Evolutionary conservation across 2,888 invertebrate genomes (phyloP).

Genomic region (Ichneumoninae sp.): DNA sequence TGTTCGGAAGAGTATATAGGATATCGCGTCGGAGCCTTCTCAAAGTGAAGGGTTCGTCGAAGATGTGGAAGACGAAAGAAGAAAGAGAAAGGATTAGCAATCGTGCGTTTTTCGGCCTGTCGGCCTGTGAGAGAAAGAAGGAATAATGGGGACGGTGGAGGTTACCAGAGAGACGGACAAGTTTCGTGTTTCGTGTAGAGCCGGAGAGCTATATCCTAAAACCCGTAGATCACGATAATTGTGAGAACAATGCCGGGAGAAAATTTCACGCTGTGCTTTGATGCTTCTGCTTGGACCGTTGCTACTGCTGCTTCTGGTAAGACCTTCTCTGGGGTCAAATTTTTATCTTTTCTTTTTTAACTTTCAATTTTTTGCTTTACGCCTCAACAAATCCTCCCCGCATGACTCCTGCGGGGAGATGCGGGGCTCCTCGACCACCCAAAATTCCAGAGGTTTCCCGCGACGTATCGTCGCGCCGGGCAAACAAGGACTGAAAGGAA

Average conservation of each 20-base stretch:
- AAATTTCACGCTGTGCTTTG: constrained; percentile 80
- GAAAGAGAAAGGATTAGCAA: constrained; percentile 42
- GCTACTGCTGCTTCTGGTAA: constrained; percentile 36
- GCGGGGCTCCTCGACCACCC: constrained; percentile 45
- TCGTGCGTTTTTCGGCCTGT: constrained; percentile 60
- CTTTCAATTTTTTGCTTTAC: background rate
- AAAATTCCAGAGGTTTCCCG: constrained; percentile 46
- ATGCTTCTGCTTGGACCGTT: constrained; percentile 31
- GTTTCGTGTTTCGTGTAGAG: constrained; percentile 55
- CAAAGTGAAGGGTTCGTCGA: constrained; percentile 65
- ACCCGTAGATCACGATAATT: constrained; percentile 84
- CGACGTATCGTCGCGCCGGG: background rate
- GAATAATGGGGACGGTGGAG: constrained; percentile 7
- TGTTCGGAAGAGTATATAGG: background rate
- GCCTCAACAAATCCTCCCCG: constrained; percentile 1
- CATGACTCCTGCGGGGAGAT: constrained; percentile 24
- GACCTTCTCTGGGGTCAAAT: constrained; percentile 43
- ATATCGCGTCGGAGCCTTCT: constrained; percentile 16
- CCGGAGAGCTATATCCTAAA: constrained; percentile 64
- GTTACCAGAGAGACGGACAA: constrained; percentile 54
- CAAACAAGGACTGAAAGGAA: constrained; percentile 9
- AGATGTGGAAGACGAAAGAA: constrained; percentile 42
- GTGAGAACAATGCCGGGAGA: constrained; percentile 83
- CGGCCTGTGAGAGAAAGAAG: constrained; percentile 33
- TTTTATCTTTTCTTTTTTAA: background rate